Base-by-base conservation (phyloP, 1,140 invertebrate species). In the Oncopeltus fasciatus region DNA sequence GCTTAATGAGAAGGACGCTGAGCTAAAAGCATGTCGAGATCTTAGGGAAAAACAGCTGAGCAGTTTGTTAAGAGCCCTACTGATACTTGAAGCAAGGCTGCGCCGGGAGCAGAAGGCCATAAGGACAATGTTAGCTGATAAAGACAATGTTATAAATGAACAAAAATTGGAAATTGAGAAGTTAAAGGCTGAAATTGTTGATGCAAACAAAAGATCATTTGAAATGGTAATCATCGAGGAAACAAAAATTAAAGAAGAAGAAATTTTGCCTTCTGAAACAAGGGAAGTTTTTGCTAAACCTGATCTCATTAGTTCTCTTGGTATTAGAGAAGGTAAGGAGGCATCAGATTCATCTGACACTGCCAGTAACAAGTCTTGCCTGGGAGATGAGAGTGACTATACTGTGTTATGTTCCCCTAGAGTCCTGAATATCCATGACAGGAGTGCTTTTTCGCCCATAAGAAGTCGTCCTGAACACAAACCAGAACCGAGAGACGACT, bases 61-160 rank as follows among this genome's bases (percentile, higher is more conserved):
- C 1, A 76, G 81, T 59, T 80, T 87, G 16, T 73, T 87, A 2
- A 76, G 84, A 14, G 83, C 84, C 1, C 70, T 88, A 26, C 75
- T 87, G 12, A 76, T 83, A 20, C 77, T 87, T 16, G 85, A 88
- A 69, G 81, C 83, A 0, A 74, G 83, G n/a, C 72, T 87, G 2
- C 79, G 81, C n/a, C 79, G 83, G 68, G 86, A 88, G 70, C 84
- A 87, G 68, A 83, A 83, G 67, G 80, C 79, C 65, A 86, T 88
- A 44, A 77, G 79, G 33, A 78, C 80, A 44, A 77, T 83, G 57
- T 74, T 88, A 2, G 76, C 78, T 43, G 83, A 84, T 67, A 85
- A 85, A 69, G 85, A 87, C 69, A 80, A 78, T 67, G 78, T 85
- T 20, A 86, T 88, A 28, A 77, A 79, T 63, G 76, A 79, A 59